Conservation (phyloP, 2,888 invertebrate species). For the Frankliniella intonsa region DNA sequence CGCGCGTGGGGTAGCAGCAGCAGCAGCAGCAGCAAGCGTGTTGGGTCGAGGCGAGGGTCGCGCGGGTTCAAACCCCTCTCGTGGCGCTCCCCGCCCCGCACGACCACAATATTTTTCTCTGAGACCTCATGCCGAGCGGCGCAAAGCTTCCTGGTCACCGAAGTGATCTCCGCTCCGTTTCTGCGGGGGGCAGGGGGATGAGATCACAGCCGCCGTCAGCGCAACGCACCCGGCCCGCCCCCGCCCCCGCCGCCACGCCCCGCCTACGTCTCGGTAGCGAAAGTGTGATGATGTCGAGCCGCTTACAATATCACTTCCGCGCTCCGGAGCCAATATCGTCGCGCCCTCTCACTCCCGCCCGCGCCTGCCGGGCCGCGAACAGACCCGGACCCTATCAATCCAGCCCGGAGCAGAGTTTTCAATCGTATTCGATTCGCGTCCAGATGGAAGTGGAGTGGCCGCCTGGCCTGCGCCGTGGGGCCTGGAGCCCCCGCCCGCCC, state of each 20-base stretch:
- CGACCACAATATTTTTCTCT: too few species aligned
- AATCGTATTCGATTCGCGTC: constrained; percentile 17
- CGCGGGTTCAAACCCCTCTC: too few species aligned
- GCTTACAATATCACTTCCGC: background rate
- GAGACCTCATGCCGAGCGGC: too few species aligned
- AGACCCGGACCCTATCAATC: background rate
- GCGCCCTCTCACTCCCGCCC: background rate
- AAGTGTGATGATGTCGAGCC: constrained; percentile 4
- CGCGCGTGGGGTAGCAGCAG: background rate
- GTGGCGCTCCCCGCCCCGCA: too few species aligned
- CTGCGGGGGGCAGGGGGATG: too few species aligned
- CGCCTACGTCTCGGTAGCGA: background rate
- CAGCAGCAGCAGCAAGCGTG: too few species aligned
- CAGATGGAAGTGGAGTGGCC: background rate
- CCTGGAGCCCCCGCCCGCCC: too few species aligned
- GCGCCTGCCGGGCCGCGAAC: background rate
- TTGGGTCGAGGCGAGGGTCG: too few species aligned
- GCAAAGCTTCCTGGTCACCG: too few species aligned
- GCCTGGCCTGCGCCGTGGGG: background rate
- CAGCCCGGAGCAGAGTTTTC: background rate
- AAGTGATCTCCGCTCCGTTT: too few species aligned
- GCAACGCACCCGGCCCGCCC: background rate
- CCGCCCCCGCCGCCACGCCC: background rate
- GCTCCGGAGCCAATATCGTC: background rate
- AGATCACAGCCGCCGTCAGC: background rate